Percentiles rank a stretch among this genome's conserved stretches.
Evolutionary conservation across 2,888 invertebrate species (phyloP).

Genomic region (Lapara coniferarum): DNA sequence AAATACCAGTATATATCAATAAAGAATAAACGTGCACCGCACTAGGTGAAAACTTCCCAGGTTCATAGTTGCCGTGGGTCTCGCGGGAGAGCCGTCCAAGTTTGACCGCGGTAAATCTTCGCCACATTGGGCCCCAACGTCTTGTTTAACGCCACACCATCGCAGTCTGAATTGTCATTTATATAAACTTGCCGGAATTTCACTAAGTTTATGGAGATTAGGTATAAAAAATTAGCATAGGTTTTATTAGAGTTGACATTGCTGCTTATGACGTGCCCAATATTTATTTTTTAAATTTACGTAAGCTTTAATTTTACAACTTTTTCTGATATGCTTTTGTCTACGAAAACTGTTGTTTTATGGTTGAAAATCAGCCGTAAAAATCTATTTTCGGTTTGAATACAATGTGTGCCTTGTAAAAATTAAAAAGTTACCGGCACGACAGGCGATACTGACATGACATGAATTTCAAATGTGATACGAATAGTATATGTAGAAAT

Average conservation of each 20-base stretch:
- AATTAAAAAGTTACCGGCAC: too few relatives aligned
- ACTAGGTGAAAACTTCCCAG: conserved; percentile 34
- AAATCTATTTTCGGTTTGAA: too few relatives aligned
- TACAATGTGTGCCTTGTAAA: too few relatives aligned
- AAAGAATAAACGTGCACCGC: conserved; percentile 28
- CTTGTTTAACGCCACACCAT: conserved; percentile 58
- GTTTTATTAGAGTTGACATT: not conserved
- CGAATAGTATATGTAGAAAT: too few relatives aligned
- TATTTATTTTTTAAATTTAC: too few relatives aligned
- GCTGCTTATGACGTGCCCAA: too few relatives aligned
- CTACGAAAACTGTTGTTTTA: too few relatives aligned
- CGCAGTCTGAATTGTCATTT: conserved; percentile 53
- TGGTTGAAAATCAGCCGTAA: too few relatives aligned
- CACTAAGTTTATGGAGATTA: not conserved
- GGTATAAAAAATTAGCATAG: not conserved
- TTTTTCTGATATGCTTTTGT: too few relatives aligned
- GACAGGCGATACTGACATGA: too few relatives aligned
- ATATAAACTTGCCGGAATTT: conserved; percentile 33
- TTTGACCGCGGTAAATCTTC: conserved; percentile 70
- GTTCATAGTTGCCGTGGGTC: conserved; percentile 39
- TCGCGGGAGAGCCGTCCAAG: conserved; percentile 59
- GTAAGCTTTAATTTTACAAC: too few relatives aligned
- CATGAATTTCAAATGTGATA: too few relatives aligned
- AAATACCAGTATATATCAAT: not conserved
- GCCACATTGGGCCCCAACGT: conserved; percentile 57